Base-by-base conservation (phyloP, 2,888 invertebrate species). In the Limnephilus auricula region DNA sequence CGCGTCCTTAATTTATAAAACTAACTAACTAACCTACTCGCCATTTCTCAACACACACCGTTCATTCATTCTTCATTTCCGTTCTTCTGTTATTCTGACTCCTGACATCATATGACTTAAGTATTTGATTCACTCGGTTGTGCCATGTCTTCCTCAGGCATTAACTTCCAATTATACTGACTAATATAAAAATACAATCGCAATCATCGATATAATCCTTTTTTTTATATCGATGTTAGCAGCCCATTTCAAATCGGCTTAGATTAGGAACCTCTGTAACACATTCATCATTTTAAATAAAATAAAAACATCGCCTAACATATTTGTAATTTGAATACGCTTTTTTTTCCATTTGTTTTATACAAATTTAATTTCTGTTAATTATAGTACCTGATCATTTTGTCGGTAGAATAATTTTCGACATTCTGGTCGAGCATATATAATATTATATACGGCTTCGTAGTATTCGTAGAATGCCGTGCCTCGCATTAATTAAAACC, bases 401-500 rank as follows among this genome's bases (percentile, higher is more conserved):
- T n/a, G 25, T 65, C 65, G 65, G 65, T 65, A 25, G 65, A 65
- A 65, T 65, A 25, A 65, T 83, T 83, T 83, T 83, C 34, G 83
- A 37, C 83, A 83, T 83, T 80, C 32, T 32, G 32, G 12, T 13
- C 32, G 80, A 80, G 30, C 80, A 80, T 32, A 32, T 83, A 2
- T n/a, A n/a, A n/a, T n/a, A n/a, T n/a, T 31, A 12, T 30, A 82
- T 40, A 25, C 13, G 15, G 65, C 31, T 50, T 31, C 31, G 65
- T 40, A 85, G 2, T 32, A 78, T 88, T 88, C 87, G 31, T 32
- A 88, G 87, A 88, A 88, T 32, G 87, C 87, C 78, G 30, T 79
- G 78, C 87, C 87, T 88, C 25, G 31, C 78, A 88, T 78, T 88
- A 88, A 88, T 88, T 88, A 88, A 88, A 78, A 79, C 87, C 87